Conservation (phyloP, 2,113 vertebrate species). For the Catagonus wagneri region DNA sequence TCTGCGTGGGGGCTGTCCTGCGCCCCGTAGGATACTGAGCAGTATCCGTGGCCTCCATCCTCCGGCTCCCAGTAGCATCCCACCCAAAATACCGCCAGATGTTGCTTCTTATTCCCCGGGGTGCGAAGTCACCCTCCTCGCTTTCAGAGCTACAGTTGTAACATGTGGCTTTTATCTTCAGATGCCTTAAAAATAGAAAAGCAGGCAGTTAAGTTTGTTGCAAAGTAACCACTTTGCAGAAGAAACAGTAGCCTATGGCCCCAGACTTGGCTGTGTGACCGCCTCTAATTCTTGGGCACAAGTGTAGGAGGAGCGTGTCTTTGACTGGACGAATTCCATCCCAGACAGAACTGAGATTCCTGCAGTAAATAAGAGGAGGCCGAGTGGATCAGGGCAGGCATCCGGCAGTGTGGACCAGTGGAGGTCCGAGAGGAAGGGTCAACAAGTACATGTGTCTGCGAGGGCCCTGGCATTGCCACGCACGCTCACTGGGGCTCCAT, state of each 20-base stretch:
- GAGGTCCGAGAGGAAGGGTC: not conserved
- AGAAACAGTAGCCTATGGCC: accelerated
- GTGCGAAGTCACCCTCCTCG: accelerated
- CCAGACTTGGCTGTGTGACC: accelerated
- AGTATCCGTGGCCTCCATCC: not conserved
- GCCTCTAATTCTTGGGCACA: accelerated
- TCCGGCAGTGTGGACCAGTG: too few relatives aligned
- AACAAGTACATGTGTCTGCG: too few relatives aligned
- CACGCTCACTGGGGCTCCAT: accelerated
- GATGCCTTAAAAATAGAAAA: not conserved
- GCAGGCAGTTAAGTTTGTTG: not conserved
- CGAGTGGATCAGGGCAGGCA: not conserved
- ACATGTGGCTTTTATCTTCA: accelerated
- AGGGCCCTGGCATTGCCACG: accelerated
- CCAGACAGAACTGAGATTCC: not conserved
- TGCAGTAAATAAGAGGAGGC: not conserved
- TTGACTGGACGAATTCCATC: not conserved
- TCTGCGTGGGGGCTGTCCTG: not conserved
- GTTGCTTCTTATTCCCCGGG: accelerated
- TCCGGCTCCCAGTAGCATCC: not conserved
- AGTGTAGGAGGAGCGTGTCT: too few relatives aligned
- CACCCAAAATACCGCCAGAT: not conserved
- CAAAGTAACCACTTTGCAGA: not conserved
- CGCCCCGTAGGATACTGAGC: accelerated
- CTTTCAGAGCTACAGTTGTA: not conserved